phyloP scores from a whole-genome alignment of 2,113 vertebrate genomes.

The Brevimyrus niger region DNA sequence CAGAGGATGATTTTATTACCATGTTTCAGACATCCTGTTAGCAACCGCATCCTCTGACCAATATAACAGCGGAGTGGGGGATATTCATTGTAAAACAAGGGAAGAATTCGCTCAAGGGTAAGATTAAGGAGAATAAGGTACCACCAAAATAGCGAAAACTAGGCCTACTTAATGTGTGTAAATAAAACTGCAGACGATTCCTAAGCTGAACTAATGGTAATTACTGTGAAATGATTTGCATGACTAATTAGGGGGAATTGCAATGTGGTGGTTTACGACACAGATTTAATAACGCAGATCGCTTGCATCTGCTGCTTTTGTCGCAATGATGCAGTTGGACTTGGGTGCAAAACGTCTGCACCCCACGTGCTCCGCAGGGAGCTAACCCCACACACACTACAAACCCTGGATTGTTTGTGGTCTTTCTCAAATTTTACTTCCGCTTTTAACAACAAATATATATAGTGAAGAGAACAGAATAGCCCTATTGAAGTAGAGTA shows the following conservation, averaged over 20 bases:
- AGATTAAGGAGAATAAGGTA: not conserved
- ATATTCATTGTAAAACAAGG: not conserved
- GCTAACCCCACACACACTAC: not conserved
- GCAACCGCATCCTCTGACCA: not conserved
- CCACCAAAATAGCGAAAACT: not conserved
- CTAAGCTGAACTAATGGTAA: slow-evolving; percentile 7
- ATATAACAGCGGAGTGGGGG: not conserved
- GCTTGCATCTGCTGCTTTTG: not conserved
- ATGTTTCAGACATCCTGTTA: not conserved
- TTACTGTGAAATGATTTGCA: slow-evolving; percentile 10
- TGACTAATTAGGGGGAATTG: slow-evolving; percentile 9
- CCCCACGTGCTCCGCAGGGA: not conserved
- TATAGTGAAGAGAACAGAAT: not conserved
- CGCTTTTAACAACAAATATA: not conserved
- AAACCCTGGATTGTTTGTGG: not conserved
- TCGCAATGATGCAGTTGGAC: not conserved
- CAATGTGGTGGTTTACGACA: slow-evolving; percentile 1
- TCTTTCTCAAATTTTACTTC: not conserved
- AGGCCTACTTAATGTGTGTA: slow-evolving; percentile 11
- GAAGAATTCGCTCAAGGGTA: not conserved
- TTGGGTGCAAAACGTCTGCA: not conserved
- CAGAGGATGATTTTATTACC: not conserved
- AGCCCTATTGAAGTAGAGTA: not conserved
- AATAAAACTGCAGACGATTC: slow-evolving; percentile 8
- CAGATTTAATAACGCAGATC: not conserved